A percentile compares a stretch with the other conserved stretches of the same genome.
Evolutionary conservation across 2,797 vertebrate genomes (phyloP).

Genomic region (Bucorvus abyssinicus): DNA sequence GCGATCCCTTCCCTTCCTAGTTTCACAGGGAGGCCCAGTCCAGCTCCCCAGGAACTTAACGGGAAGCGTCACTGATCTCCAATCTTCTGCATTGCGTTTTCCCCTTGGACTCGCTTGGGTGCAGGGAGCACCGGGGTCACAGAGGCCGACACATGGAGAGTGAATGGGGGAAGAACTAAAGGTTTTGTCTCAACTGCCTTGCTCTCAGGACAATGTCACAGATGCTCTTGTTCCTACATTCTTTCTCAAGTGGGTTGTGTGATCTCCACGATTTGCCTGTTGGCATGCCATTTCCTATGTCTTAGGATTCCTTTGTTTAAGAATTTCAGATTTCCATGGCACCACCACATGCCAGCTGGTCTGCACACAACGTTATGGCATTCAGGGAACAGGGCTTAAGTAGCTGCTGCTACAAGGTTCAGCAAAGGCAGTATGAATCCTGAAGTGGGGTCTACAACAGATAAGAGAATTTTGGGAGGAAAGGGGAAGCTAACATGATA

Average conservation of each 20-base stretch:
- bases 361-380: background rate
- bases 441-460: slow-evolving; percentile 26
- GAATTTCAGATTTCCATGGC: background rate
- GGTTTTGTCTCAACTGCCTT: slow-evolving; percentile 52
- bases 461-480: slow-evolving; percentile 32
- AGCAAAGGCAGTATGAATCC: slow-evolving; percentile 43
- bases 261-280: background rate
- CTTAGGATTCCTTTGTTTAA: background rate
- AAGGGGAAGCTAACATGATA: slow-evolving; percentile 18
- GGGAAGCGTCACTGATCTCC: background rate
- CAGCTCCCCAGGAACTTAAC: accelerated
- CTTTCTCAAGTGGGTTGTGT: background rate
- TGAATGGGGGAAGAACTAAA: background rate
- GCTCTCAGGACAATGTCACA: slow-evolving; percentile 48
- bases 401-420: slow-evolving; percentile 13
- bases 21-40: background rate
- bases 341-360: background rate
- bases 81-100: accelerated
- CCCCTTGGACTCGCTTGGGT: background rate
- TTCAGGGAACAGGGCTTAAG: background rate
- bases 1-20: background rate
- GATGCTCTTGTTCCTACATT: background rate
- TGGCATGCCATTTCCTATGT: background rate
- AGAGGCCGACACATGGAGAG: background rate
- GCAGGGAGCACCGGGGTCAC: slow-evolving; percentile 1